Evolutionary conservation across 2,888 invertebrate species (phyloP), one percentile per base, ranked within the genome.

Genomic region (Orthosia gracilis): DNA sequence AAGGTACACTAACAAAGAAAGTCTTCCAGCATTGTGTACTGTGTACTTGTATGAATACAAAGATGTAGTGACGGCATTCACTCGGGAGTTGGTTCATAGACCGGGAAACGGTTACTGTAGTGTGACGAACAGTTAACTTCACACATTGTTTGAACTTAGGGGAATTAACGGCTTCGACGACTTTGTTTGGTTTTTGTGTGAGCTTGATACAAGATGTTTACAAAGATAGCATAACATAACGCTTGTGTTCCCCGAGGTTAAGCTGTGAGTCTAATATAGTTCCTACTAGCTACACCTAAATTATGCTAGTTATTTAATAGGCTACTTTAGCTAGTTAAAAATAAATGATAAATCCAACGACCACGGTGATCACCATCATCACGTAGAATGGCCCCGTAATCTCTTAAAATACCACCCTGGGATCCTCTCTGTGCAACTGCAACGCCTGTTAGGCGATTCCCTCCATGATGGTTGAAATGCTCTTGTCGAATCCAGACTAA

Each of bases 31-130:
- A 52, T 54, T 68, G 69, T 66, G 50, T 50, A 40, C 45, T 68
- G 69, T 66, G 23, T 50, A 40, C 45, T 54, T 49, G 45, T 59
- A 73, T 80, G 71, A 75, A 87, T 85, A 85, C 84, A 82, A 87
- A 82, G 64, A 63, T 73, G 76, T 69, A 31, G 31, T 67, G 63
- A 64, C 69, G 62, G 47, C 45, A 57, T 40, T 68, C 68, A 26
- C 66, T 57, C 54, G 70, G 74, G 82, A 84, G 58, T 57, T 59
- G 23, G 65, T 75, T 55, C 62, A 55, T 75, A 73, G 55, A 68
- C 69, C 71, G 71, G 70, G 54, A 64, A 85, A 77, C 70, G 62
- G 73, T 70, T 49, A 64, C 50, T 54, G 54, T 63, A 40, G 52
- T 67, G 55, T 69, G 69, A 62, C 47, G 47, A 67, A 83, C 79